Percentiles rank a stretch among this genome's conserved stretches.
These are phyloP conservation scores for Sphaerophoria taeniata DNA, from an alignment of 2,888 invertebrate genomes.

Conservation along the genomic window DNA sequence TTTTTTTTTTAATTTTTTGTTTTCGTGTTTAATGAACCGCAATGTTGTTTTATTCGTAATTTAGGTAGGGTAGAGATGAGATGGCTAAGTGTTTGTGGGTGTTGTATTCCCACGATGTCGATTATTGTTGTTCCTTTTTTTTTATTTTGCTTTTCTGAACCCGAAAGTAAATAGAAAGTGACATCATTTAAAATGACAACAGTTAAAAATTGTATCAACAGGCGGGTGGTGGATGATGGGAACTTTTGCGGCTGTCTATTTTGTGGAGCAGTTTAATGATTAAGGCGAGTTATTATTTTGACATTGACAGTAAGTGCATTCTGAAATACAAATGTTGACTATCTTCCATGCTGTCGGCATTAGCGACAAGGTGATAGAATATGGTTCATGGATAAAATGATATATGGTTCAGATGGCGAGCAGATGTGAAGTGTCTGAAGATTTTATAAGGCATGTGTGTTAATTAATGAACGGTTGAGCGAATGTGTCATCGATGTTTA, in stretches of 20 bases:
- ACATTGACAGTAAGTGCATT: conserved; percentile 31
- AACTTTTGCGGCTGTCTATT: not conserved
- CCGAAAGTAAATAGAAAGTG: no score
- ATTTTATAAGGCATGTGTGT: conserved; percentile 32
- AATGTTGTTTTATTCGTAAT: conserved; percentile 30
- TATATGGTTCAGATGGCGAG: conserved; percentile 32
- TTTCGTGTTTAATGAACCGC: conserved; percentile 32
- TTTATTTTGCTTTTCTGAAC: conserved; percentile 9
- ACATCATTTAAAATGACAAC: conserved; percentile 42
- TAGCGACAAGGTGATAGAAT: conserved; percentile 62
- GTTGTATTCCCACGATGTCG: conserved; percentile 44
- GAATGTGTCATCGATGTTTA: conserved; percentile 30
- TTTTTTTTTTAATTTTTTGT: conserved; percentile 4
- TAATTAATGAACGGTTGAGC: conserved; percentile 60
- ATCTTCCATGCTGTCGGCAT: conserved; percentile 52
- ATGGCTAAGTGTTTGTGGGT: not conserved
- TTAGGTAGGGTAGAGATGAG: not conserved
- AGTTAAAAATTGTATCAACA: conserved; percentile 56
- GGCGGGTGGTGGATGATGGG: conserved; percentile 42
- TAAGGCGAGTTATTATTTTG: conserved; percentile 47
- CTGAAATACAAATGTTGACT: not conserved
- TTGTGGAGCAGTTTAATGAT: conserved; percentile 20
- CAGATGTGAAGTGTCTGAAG: conserved; percentile 50
- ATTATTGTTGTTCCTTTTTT: conserved; percentile 9
- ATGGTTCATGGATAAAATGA: not conserved